Conservation (phyloP, 2,888 invertebrate species). For the Stomorhina lunata region DNA sequence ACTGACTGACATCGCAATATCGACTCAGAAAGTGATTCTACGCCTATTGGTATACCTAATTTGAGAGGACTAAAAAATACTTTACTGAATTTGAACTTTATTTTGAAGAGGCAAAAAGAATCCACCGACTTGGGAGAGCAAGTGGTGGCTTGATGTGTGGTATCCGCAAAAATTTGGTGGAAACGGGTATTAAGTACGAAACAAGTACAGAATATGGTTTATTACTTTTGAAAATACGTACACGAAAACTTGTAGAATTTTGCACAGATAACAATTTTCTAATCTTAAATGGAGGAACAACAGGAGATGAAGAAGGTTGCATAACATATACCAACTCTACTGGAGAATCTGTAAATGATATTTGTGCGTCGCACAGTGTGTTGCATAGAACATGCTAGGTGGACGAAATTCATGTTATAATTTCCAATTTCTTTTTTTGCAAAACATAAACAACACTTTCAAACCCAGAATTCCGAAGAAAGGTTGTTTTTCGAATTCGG, state of each 20-base stretch:
- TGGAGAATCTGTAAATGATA: too few species aligned
- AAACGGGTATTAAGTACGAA: background rate
- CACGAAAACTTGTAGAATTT: background rate
- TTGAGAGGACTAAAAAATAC: background rate
- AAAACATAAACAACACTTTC: too few species aligned
- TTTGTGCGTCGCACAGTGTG: too few species aligned
- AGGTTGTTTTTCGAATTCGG: too few species aligned
- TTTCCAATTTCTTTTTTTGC: too few species aligned
- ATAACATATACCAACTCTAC: conserved; percentile 6
- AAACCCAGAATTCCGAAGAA: too few species aligned
- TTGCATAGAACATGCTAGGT: too few species aligned
- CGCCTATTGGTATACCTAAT: too few species aligned
- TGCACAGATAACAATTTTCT: background rate
- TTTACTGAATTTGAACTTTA: background rate
- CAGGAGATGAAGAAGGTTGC: background rate
- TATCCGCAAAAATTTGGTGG: background rate
- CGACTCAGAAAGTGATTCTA: too few species aligned
- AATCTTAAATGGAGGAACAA: background rate
- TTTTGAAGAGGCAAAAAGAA: background rate
- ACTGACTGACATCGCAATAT: too few species aligned
- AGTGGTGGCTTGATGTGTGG: background rate
- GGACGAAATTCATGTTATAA: too few species aligned
- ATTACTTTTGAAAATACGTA: background rate
- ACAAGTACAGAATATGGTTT: background rate
- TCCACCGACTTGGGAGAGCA: background rate